phyloP scores from a whole-genome alignment of 1,140 invertebrate genomes.

The Drosophila funebris region DNA sequence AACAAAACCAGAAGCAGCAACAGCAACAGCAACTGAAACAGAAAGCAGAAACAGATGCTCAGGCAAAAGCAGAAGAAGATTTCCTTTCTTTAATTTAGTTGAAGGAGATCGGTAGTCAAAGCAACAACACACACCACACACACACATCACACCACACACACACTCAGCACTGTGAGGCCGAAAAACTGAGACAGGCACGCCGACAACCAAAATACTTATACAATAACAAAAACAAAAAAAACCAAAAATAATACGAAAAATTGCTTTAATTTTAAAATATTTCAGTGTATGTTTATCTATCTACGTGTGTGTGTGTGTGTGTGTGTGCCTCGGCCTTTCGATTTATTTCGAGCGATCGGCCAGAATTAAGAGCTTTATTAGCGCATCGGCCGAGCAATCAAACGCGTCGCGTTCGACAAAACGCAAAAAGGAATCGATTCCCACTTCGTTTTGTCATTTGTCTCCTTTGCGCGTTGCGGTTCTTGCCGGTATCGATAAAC shows the following conservation, averaged over 20 bases:
- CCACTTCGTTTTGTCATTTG: not conserved
- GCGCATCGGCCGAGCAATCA: constrained; percentile 47
- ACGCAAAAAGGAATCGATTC: constrained; percentile 22
- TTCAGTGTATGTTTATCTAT: constrained; percentile 50
- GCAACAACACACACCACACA: constrained; percentile 48
- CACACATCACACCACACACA: not conserved
- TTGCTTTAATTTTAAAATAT: constrained; percentile 73
- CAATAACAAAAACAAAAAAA: constrained; percentile 35
- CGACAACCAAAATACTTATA: constrained; percentile 16
- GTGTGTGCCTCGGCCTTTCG: constrained; percentile 41
- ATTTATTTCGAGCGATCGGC: constrained; percentile 72
- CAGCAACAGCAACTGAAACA: not conserved
- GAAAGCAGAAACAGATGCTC: not conserved
- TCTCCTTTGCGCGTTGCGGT: not conserved
- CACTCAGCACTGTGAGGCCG: not conserved
- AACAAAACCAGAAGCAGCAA: not conserved
- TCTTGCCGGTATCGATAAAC: constrained; percentile 1
- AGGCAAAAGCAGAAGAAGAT: constrained; percentile 47
- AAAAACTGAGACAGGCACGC: not conserved
- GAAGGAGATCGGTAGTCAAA: constrained; percentile 67
- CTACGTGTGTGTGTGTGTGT: constrained; percentile 25
- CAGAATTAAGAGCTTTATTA: constrained; percentile 73
- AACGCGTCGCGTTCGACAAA: constrained; percentile 45
- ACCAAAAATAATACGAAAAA: constrained; percentile 69
- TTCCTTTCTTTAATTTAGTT: constrained; percentile 73